Evolutionary conservation across 2,888 invertebrate genomes (phyloP), one percentile per base, ranked within the genome.

Genomic region (Brachylomia viminalis): DNA sequence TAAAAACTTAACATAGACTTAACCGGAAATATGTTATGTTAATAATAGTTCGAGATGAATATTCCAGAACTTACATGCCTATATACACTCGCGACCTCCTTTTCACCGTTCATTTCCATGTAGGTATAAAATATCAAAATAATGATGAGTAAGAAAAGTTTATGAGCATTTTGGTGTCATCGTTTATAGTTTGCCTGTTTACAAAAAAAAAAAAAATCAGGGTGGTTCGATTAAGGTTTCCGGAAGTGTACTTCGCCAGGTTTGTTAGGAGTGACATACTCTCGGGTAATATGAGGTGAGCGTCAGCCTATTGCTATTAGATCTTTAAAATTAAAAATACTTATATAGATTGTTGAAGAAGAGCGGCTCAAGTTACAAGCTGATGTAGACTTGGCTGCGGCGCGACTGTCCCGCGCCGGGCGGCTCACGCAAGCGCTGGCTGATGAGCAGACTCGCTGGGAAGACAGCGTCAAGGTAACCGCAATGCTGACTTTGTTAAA

Each of bases 381-480:
- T 23, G 98, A 97, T 52, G 98, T 99, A 79, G 97, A 97, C 85
- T 92, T 98, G 65, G 98, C 98, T 0, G 98, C 98, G 13, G 97
- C 98, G 0, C 97, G 99, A 66, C 95, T 99, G 30, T 97, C 97
- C 80, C 97, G 99, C 75, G 99, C 99, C 0, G 98, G 98, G 1
- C 97, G 98, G 82, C 96, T 99, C 23, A 99, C 98, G 15, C 98
- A 98, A 49, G 99, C 99, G 0, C 95, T 99, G 15, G 98, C 98
- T 0, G 99, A 99, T 90, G 99, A 99, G 93, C 98, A 98, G 94
- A 96, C 97, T 3, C 97, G 98, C 73, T 99, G 99, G 99, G 98
- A 98, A 86, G 97, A 98, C 69, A 97, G 97, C 67, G 98, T 98
- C 47, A 94, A 95, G 93, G 98, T 87, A 79, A 85, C 15, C 49